Evolutionary conservation across 2,888 invertebrate genomes (phyloP).

Genomic region (Platycheirus albimanus): DNA sequence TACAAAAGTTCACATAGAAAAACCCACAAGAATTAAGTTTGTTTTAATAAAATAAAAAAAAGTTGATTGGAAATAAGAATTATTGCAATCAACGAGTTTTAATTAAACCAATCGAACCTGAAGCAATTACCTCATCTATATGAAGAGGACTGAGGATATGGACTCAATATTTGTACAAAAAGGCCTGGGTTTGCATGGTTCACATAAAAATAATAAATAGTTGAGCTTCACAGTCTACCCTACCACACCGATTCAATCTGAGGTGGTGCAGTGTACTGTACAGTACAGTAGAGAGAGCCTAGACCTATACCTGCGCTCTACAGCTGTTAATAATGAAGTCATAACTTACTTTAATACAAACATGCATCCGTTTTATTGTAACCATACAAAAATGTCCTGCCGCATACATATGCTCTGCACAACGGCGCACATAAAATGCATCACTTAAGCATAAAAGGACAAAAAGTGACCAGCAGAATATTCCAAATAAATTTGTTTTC

Average conservation of each 20-base stretch:
- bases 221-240: neutral
- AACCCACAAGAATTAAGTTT: no score
- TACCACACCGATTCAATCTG: conserved; percentile 10
- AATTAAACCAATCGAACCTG: conserved; percentile 49
- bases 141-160: conserved; percentile 1
- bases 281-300: no score
- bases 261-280: no score
- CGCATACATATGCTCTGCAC: conserved; percentile 22
- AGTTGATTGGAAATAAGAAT: neutral
- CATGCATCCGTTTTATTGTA: conserved; percentile 40
- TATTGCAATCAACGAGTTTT: conserved; percentile 19
- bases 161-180: conserved; percentile 6
- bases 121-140: conserved; percentile 37
- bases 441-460: conserved; percentile 56
- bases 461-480: conserved; percentile 57
- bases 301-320: neutral
- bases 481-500: conserved; percentile 56
- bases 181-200: neutral
- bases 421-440: conserved; percentile 44
- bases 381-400: conserved; percentile 1
- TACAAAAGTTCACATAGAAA: no score
- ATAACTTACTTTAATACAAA: conserved; percentile 63
- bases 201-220: conserved; percentile 5
- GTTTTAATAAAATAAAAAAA: no score
- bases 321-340: conserved; percentile 61